Percentiles rank a stretch among this genome's conserved stretches.
These are phyloP conservation scores for Brachionus plicatilis DNA, from an alignment of 1,140 invertebrate species.

Conservation along the genomic window DNA sequence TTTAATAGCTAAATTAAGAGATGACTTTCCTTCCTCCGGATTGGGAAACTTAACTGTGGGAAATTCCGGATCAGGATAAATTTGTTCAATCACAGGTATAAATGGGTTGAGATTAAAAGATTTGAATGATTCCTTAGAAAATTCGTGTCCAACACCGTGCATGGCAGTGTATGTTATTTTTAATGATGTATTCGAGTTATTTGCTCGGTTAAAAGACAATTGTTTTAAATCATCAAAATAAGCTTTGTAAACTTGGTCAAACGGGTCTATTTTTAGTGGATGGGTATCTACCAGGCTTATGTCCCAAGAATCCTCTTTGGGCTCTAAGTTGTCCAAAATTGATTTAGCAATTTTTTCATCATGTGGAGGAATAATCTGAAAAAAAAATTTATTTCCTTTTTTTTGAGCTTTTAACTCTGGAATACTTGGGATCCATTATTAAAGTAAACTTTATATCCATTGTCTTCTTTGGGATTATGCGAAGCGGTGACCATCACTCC, in stretches of 20 bases:
- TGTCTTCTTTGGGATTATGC: conserved; percentile 97
- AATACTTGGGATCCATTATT: conserved; percentile 75
- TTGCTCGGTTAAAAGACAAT: conserved; percentile 47
- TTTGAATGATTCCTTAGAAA: conserved; percentile 70
- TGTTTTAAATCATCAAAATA: conserved; percentile 65
- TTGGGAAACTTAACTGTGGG: conserved; percentile 94
- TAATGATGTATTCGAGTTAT: conserved; percentile 63
- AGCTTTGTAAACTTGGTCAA: conserved; percentile 59
- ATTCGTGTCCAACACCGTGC: conserved; percentile 89
- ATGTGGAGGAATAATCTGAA: conserved; percentile 79
- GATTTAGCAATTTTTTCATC: conserved; percentile 76
- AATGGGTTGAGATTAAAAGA: conserved; percentile 68
- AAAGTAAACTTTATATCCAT: conserved; percentile 97
- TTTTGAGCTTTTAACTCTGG: conserved; percentile 5
- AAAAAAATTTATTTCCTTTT: conserved; percentile 1
- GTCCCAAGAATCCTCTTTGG: conserved; percentile 66
- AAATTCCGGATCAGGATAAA: conserved; percentile 88
- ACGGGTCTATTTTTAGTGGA: conserved; percentile 56
- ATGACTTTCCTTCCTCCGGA: conserved; percentile 65
- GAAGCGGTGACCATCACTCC: conserved; percentile 96
- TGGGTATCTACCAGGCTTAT: conserved; percentile 48
- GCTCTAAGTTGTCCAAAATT: conserved; percentile 73
- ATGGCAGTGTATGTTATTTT: conserved; percentile 87
- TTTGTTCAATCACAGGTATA: conserved; percentile 69
- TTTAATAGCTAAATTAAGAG: conserved; percentile 69